Evolutionary conservation across 2,797 vertebrate genomes (phyloP).

Genomic region (Eulemur mongoz): DNA sequence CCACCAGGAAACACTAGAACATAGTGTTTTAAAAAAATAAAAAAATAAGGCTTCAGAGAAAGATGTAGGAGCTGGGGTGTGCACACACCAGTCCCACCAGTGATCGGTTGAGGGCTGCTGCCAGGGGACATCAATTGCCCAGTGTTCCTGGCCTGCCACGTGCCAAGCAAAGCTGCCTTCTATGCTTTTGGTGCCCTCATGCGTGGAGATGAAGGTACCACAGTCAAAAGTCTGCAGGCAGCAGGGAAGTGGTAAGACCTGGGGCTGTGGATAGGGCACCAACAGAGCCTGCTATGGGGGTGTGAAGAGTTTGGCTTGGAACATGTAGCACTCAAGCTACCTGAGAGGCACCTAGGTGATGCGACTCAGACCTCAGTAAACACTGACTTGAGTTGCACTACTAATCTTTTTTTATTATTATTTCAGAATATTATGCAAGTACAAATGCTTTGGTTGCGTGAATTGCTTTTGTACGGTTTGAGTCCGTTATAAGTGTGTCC

Average conservation of each 20-base stretch:
- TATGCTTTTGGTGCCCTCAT: not conserved
- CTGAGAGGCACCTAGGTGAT: not conserved
- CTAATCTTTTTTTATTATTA: not conserved
- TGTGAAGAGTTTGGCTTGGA: rapidly evolving
- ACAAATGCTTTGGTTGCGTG: too few species aligned
- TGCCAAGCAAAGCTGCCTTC: too few species aligned
- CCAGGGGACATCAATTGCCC: not conserved
- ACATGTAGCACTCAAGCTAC: not conserved
- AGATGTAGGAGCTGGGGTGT: not conserved
- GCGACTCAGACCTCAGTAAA: not conserved
- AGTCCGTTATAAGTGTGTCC: too few species aligned
- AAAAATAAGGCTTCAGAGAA: not conserved
- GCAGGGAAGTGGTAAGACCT: not conserved
- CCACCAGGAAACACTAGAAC: not conserved
- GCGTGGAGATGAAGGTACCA: not conserved
- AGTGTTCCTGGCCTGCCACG: not conserved
- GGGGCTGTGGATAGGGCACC: rapidly evolving
- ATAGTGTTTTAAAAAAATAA: not conserved
- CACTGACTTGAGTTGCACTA: not conserved
- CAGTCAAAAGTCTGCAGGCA: not conserved
- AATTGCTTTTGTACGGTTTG: too few species aligned
- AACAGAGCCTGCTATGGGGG: not conserved
- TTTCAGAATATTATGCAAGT: too few species aligned
- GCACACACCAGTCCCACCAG: too few species aligned
- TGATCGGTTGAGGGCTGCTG: not conserved